Percentiles rank a stretch among this genome's conserved stretches.
These are phyloP conservation scores for Cheirogaleus major DNA, from an alignment of 2,797 vertebrate species.

Conservation along the genomic window DNA sequence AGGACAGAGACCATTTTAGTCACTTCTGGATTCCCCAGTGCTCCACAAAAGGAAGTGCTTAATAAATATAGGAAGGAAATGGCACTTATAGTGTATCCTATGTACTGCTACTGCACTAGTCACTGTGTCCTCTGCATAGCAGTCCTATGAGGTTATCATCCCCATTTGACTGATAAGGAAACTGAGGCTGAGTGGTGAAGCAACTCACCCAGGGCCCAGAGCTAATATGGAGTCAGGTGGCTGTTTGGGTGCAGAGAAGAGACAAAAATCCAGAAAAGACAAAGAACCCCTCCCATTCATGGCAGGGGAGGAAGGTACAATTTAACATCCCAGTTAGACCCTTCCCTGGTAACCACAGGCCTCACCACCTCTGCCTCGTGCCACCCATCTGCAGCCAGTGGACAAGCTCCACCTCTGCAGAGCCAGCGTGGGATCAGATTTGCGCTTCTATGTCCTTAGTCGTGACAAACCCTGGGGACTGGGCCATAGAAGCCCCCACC, in stretches of 20 bases:
- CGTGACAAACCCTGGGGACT: background rate
- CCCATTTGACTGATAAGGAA: constrained; percentile 27
- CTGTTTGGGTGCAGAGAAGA: background rate
- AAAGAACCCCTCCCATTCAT: background rate
- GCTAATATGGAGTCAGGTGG: background rate
- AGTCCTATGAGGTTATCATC: background rate
- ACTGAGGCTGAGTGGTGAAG: background rate
- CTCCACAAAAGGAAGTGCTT: constrained; percentile 20
- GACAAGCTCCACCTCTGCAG: background rate
- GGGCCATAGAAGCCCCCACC: background rate
- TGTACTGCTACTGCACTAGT: background rate
- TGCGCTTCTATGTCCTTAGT: background rate
- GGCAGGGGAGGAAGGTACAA: background rate
- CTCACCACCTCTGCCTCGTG: background rate
- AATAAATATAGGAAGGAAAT: constrained; percentile 63
- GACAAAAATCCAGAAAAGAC: background rate
- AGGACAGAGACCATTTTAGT: constrained; percentile 19
- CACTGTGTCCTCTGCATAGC: background rate
- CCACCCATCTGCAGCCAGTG: background rate
- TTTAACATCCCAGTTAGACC: background rate
- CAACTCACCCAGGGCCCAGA: background rate
- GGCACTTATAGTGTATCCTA: background rate
- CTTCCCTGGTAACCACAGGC: background rate
- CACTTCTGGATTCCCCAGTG: constrained; percentile 12
- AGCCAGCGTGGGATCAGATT: background rate